These are phyloP conservation scores for Caradrina kadenii DNA, from an alignment of 2,888 invertebrate genomes.

Conservation along the genomic window DNA sequence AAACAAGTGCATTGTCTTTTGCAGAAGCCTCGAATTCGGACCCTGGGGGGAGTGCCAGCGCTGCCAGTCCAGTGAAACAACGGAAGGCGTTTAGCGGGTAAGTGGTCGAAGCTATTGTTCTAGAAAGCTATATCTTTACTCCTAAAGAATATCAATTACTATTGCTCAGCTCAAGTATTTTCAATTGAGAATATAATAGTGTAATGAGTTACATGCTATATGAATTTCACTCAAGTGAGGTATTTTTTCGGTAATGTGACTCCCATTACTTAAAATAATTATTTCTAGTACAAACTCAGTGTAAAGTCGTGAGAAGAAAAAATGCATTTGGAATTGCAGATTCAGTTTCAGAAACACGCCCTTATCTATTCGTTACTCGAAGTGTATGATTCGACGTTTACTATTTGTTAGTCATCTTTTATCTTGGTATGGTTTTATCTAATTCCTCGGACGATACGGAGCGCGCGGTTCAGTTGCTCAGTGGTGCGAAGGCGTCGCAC, in stretches of 20 bases:
- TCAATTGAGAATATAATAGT: too few species aligned
- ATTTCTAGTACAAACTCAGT: too few species aligned
- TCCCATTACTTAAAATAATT: too few species aligned
- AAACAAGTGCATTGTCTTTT: constrained; percentile 69
- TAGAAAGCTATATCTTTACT: neutral
- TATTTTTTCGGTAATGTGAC: neutral
- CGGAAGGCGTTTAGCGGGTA: constrained; percentile 96
- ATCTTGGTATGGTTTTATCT: constrained; percentile 78
- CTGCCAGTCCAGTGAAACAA: constrained; percentile 96
- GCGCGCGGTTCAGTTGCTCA: constrained; percentile 61
- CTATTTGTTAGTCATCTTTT: constrained; percentile 80
- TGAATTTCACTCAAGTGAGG: neutral
- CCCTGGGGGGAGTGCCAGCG: constrained; percentile 87
- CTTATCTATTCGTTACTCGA: constrained; percentile 65
- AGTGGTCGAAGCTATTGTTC: constrained; percentile 80
- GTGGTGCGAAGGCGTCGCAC: constrained; percentile 61
- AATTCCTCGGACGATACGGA: constrained; percentile 71
- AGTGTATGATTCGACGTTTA: constrained; percentile 67
- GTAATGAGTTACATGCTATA: too few species aligned
- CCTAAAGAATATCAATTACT: too few species aligned
- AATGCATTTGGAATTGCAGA: neutral
- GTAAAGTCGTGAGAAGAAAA: neutral
- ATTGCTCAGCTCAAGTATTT: too few species aligned
- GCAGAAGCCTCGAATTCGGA: constrained; percentile 93
- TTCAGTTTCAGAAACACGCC: constrained; percentile 12